These are phyloP conservation scores for Chrysolina americana DNA, from an alignment of 2,888 invertebrate species.

Conservation along the genomic window DNA sequence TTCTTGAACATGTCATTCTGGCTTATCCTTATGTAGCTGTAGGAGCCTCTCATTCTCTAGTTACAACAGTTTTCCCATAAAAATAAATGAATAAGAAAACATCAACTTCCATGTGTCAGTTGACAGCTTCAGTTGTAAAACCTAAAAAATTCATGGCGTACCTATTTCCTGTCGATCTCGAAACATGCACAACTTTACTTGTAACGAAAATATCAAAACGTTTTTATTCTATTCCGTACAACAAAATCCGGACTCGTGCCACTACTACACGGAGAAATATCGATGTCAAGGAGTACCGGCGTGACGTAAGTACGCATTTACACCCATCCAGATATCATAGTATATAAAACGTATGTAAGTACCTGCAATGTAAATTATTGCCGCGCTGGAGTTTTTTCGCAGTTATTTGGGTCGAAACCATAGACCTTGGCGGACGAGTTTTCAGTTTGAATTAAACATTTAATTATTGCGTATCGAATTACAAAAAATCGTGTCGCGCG, in stretches of 20 bases:
- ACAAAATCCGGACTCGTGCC: conserved; percentile 49
- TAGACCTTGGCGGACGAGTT: conserved; percentile 46
- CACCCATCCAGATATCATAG: conserved; percentile 49
- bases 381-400: conserved; percentile 54
- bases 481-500: conserved; percentile 22
- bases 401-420: conserved; percentile 57
- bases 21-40: too few relatives aligned
- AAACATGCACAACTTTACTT: too few relatives aligned
- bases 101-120: too few relatives aligned
- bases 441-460: conserved; percentile 46
- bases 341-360: conserved; percentile 27
- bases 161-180: too few relatives aligned
- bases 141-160: too few relatives aligned
- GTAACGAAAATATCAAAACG: neutral
- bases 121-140: too few relatives aligned
- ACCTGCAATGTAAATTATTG: conserved; percentile 53
- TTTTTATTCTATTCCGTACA: conserved; percentile 35
- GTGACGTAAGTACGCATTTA: conserved; percentile 48
- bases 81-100: too few relatives aligned
- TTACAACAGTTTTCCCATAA: too few relatives aligned
- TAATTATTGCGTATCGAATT: conserved; percentile 34
- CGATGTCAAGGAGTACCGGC: conserved; percentile 56
- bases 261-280: conserved; percentile 52
- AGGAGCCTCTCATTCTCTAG: too few relatives aligned
- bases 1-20: too few relatives aligned